Percentiles rank a stretch among this genome's conserved stretches.
Conservation (phyloP, 1,140 invertebrate genomes). For the Trissolcus basalis region DNA sequence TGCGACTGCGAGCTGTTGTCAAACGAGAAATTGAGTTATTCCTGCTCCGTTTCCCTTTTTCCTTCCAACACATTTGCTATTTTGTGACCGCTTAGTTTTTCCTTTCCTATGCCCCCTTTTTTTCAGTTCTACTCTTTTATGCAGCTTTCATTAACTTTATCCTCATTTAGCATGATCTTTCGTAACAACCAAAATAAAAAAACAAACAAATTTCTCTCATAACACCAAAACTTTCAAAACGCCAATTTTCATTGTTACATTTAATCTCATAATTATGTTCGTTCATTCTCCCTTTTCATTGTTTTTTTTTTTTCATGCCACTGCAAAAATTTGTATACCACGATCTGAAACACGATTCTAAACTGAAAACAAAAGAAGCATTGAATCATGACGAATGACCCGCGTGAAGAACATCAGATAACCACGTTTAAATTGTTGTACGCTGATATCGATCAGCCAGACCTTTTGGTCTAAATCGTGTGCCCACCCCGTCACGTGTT, state of each 20-base stretch:
- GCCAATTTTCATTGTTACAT: too few species aligned
- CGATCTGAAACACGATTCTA: neutral
- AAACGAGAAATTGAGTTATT: slow-evolving; percentile 67
- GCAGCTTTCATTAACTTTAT: neutral
- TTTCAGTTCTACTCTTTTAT: neutral
- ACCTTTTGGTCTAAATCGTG: slow-evolving; percentile 17
- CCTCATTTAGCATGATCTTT: neutral
- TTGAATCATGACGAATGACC: slow-evolving; percentile 6
- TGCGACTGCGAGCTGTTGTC: slow-evolving; percentile 67
- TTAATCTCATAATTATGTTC: too few species aligned
- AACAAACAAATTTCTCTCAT: too few species aligned
- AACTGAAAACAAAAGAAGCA: slow-evolving; percentile 9
- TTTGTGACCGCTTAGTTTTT: slow-evolving; percentile 30
- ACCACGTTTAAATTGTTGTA: slow-evolving; percentile 31
- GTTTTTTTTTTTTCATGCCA: too few species aligned
- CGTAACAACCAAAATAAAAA: too few species aligned
- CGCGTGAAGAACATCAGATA: slow-evolving; percentile 31
- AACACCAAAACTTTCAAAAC: too few species aligned
- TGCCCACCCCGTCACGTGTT: slow-evolving; percentile 45
- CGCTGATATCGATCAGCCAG: slow-evolving; percentile 37
- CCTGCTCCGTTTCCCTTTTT: slow-evolving; percentile 57
- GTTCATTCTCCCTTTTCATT: too few species aligned
- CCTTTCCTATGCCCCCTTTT: slow-evolving; percentile 4
- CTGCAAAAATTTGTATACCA: neutral
- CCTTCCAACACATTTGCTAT: slow-evolving; percentile 42